Evolutionary conservation across 2,888 invertebrate species (phyloP), one percentile per base, ranked within the genome.

Genomic region (Archaeoteleia sp.): DNA sequence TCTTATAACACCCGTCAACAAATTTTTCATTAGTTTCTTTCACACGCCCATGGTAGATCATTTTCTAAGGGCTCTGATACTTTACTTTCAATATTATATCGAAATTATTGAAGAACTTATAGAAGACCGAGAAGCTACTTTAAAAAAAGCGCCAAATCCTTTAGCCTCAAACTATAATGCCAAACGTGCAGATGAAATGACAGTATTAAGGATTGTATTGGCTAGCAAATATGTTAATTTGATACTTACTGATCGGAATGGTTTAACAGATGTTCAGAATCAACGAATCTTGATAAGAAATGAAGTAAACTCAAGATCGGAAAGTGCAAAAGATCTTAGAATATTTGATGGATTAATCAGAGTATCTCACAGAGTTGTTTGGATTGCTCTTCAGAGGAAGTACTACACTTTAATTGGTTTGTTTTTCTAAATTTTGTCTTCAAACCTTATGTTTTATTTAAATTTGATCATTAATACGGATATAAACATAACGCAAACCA

Each of bases 241-340:
- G 80, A 78, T 91, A 27, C 82, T 89, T 60, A 9, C 71, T 60
- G 5, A 48, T 65, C 0, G 14, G n/a, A 5, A 23, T 7, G 9
- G 5, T 5, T 2, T 20, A 20, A 20, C 20, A 20, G 20, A 20
- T 20, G 8, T 27, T 12, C 2, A 42, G 5, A 1, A 7, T 12
- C 63, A 54, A 58, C 91, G 91, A 72, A 88, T 90, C 88, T 68
- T 67, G 15, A 70, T 71, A n/a, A 75, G 75, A 0, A 67, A 67
- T 17, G 74, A 69, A 20, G 88, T 88, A 74, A 86, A 88, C 32
- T 85, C 84, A 43, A 74, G 77, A 40, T 90, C 91, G 0, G 82
- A 90, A 61, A 88, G 89, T n/a, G 90, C 91, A 73, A 89, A 89
- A 79, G 91, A 91, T 77, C 87, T 90, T 15, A 85, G 89, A 65